phyloP scores from a whole-genome alignment of 2,888 invertebrate genomes.

The Zygothrica quintamaculata region DNA sequence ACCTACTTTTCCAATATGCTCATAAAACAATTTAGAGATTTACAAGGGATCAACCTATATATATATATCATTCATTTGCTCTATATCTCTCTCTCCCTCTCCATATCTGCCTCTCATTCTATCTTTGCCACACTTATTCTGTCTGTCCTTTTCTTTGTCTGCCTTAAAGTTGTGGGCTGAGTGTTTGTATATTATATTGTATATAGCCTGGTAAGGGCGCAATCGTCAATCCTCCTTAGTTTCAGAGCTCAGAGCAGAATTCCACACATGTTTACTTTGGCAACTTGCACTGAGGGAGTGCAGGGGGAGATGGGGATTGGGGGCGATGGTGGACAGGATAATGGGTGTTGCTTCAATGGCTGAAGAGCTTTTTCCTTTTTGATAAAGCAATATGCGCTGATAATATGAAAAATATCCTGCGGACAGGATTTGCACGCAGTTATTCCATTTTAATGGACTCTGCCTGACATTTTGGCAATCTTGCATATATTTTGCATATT shows the following conservation, averaged over 20 bases:
- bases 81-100: slow-evolving; percentile 18
- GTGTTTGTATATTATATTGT: slow-evolving; percentile 22
- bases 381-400: slow-evolving; percentile 77
- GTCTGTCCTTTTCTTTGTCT: not conserved
- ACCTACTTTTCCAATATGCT: slow-evolving; percentile 72
- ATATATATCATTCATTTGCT: too few relatives aligned
- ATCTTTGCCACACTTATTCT: not conserved
- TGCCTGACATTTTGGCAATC: slow-evolving; percentile 27
- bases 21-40: slow-evolving; percentile 79
- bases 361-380: slow-evolving; percentile 62
- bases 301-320: not conserved
- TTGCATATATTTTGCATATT: slow-evolving; percentile 33
- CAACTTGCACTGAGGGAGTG: slow-evolving; percentile 25
- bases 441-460: slow-evolving; percentile 79
- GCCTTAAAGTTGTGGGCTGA: slow-evolving; percentile 6
- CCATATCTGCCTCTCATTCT: not conserved
- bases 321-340: not conserved
- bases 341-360: not conserved
- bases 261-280: slow-evolving; percentile 61
- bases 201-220: slow-evolving; percentile 43
- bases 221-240: slow-evolving; percentile 42
- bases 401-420: slow-evolving; percentile 74
- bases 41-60: slow-evolving; percentile 71
- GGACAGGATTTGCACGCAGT: slow-evolving; percentile 79
- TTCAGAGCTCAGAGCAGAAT: slow-evolving; percentile 31